Conservation (phyloP, 2,113 vertebrate species). For the Serinus canaria region DNA sequence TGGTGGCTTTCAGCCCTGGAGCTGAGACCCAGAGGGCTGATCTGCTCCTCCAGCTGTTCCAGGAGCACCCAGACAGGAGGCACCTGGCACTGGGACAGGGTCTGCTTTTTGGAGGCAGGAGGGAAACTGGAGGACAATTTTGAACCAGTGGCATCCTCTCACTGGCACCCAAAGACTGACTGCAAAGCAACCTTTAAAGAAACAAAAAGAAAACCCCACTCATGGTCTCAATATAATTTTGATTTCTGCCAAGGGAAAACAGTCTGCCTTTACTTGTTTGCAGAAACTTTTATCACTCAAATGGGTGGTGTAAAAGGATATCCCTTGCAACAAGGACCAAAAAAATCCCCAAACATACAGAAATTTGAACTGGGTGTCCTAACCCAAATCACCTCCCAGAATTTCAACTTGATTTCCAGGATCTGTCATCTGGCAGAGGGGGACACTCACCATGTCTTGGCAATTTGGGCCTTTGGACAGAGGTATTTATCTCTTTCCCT, state of each 20-base stretch:
- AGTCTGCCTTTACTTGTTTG: rapidly evolving
- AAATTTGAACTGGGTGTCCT: not conserved
- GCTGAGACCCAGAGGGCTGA: not conserved
- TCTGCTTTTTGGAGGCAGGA: not conserved
- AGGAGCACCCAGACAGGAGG: not conserved
- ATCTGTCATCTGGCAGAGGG: not conserved
- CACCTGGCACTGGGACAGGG: not conserved
- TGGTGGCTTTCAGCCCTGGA: not conserved
- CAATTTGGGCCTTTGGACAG: not conserved
- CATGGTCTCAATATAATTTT: not conserved
- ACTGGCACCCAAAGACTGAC: not conserved
- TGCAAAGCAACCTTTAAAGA: not conserved
- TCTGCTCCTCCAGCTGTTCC: not conserved
- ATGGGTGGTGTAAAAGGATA: rapidly evolving
- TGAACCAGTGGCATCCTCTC: not conserved
- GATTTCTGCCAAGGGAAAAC: not conserved
- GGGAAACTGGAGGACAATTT: not conserved
- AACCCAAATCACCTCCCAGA: not conserved
- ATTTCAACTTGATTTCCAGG: not conserved
- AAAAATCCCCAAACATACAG: no score
- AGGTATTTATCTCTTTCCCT: not conserved
- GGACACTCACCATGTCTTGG: not conserved
- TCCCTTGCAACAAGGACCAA: not conserved
- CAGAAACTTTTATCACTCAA: not conserved
- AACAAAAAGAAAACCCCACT: not conserved